These are phyloP conservation scores for Sapayoa aenigma DNA, from an alignment of 2,113 vertebrate genomes.

Conservation along the genomic window DNA sequence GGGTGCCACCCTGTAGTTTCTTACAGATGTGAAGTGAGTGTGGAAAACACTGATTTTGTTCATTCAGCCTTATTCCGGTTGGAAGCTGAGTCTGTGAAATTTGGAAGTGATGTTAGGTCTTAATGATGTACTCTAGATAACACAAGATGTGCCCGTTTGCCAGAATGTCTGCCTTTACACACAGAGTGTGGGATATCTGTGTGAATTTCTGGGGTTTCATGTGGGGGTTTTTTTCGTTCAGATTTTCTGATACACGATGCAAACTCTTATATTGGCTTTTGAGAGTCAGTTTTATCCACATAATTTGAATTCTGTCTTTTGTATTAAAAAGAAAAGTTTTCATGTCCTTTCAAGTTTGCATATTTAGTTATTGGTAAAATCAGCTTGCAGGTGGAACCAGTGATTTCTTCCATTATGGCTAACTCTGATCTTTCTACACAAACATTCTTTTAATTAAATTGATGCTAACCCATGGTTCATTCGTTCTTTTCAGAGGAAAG, in stretches of 20 bases:
- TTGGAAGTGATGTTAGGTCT: background rate
- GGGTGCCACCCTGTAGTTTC: slow-evolving; percentile 50
- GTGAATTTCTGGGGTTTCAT: background rate
- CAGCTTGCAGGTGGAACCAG: background rate
- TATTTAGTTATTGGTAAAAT: background rate
- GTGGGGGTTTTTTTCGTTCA: background rate
- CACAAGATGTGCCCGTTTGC: background rate
- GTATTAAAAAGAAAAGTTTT: background rate
- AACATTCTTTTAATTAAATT: background rate
- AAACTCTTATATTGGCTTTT: background rate
- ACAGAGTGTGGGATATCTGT: background rate
- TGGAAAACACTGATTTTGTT: slow-evolving; percentile 15
- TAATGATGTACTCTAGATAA: background rate
- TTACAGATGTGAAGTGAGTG: background rate
- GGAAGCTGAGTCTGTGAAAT: background rate
- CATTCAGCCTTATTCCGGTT: background rate
- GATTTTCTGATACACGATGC: background rate
- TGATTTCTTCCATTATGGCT: background rate
- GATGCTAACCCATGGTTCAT: background rate
- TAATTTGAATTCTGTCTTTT: background rate
- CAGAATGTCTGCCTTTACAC: background rate
- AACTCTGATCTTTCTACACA: background rate
- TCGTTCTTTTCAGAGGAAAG: background rate
- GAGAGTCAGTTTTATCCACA: background rate
- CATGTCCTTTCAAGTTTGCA: background rate